phyloP scores from a whole-genome alignment of 2,888 invertebrate genomes.

The Mantis religiosa region DNA sequence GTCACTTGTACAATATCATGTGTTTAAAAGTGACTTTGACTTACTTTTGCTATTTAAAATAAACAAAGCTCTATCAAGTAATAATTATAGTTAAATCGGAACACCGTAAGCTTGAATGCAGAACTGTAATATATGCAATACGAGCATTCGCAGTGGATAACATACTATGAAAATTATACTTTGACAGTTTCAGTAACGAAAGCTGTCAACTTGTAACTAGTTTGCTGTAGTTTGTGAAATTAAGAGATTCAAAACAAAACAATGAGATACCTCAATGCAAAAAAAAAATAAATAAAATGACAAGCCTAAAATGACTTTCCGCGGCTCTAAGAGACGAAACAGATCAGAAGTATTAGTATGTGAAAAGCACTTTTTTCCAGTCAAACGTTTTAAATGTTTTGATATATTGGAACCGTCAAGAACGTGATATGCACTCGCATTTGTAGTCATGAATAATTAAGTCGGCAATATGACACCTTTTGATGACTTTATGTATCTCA shows the following conservation, averaged over 20 bases:
- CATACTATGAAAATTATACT: not conserved
- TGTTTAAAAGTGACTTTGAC: not conserved
- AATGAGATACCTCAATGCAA: not conserved
- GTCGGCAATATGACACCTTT: constrained; percentile 51
- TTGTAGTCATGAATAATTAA: not conserved
- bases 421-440: not conserved
- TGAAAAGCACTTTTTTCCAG: not conserved
- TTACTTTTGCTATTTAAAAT: too few relatives aligned
- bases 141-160: too few relatives aligned
- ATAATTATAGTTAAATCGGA: too few relatives aligned
- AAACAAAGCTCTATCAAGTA: too few relatives aligned
- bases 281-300: not conserved
- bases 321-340: not conserved
- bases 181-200: not conserved
- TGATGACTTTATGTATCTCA: constrained; percentile 57
- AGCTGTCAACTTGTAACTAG: not conserved
- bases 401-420: not conserved
- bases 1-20: not conserved
- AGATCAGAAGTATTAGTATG: not conserved
- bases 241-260: not conserved
- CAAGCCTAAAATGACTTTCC: not conserved
- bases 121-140: too few relatives aligned
- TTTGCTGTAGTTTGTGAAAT: not conserved
- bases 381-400: not conserved
- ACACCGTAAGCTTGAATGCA: too few relatives aligned